Evolutionary conservation across 2,888 invertebrate genomes (phyloP), one percentile per base, ranked within the genome.

Genomic region (Pristionchus arcanus): DNA sequence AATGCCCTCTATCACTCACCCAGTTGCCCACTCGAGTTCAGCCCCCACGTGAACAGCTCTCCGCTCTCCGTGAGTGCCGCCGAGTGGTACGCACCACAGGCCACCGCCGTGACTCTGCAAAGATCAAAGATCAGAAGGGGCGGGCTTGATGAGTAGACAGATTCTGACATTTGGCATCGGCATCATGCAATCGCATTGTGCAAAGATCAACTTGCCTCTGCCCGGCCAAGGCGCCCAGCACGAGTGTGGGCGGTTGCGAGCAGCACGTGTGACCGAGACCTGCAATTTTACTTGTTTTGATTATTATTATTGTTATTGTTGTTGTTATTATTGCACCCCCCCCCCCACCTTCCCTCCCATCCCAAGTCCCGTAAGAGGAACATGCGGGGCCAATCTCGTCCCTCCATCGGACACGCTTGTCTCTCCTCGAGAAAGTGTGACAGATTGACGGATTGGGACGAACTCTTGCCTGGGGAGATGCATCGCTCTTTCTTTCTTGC

Each of bases 31-130:
- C 96, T 96, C 92, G 96, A 96, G 93, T 96, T 97, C 94, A 96
- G 96, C 15, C 97, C 96, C 96, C 96, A 97, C 4, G 96, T 96
- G 93, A 95, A 96, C 19, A 96, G 96, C 95, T 96, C 96, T 90
- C 97, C 97, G 63, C 96, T 96, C 31, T 94, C 94, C 2, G 96
- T 96, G 0, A 97, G 95, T 31, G 96, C 96, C 91, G 97, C 93
- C 1, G 96, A 89, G 66, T 89, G 89, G 49, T 81, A 89, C 16
- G 89, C 89, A 28, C 89, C 89, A n/a, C 89, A 89, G 42, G 89
- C 89, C 0, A 89, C 31, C 2, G 49, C 25, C 4, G 19, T 89
- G 13, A 89, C 89, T 42, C 89, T 88, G 68, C 13, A 74, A n/a
- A 68, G 59, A 85, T 59, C 59, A 21, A 59, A 15, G 59, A 59